Conservation (phyloP, 1,140 invertebrate genomes). For the Trissolcus basalis region DNA sequence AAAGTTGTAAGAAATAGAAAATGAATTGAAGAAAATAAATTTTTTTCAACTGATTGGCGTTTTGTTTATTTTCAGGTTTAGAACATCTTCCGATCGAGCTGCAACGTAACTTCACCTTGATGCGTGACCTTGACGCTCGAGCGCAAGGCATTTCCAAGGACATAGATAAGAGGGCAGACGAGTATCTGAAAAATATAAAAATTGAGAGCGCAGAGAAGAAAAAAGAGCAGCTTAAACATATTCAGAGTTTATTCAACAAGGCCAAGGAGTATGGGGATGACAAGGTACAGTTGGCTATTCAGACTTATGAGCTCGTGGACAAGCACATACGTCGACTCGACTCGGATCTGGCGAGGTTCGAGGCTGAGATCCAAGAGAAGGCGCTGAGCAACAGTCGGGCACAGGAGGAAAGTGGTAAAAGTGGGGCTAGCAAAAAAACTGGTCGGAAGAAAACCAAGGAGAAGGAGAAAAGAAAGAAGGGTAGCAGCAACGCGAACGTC, state of each 20-base stretch:
- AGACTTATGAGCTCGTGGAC: conserved; percentile 99
- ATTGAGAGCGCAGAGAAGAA: conserved; percentile 83
- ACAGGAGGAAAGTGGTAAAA: conserved; percentile 77
- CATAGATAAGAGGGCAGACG: conserved; percentile 91
- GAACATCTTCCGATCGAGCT: conserved; percentile 95
- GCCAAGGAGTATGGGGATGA: conserved; percentile 96
- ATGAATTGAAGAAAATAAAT: no score
- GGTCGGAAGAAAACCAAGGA: conserved; percentile 84
- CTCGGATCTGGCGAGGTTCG: conserved; percentile 96
- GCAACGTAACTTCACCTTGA: conserved; percentile 95
- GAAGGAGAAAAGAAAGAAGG: conserved; percentile 78
- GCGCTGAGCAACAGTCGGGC: conserved; percentile 82
- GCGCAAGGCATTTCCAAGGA: conserved; percentile 93
- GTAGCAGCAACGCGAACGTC: conserved; percentile 73
- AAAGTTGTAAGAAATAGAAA: no score
- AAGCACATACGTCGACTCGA: conserved; percentile 97
- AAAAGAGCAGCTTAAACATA: conserved; percentile 88
- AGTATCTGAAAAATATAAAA: conserved; percentile 84
- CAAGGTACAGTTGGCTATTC: conserved; percentile 97
- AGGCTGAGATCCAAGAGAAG: conserved; percentile 97
- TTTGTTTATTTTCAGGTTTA: conserved; percentile 84
- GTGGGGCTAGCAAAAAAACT: conserved; percentile 79
- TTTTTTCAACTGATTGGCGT: no score
- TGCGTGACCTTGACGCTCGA: conserved; percentile 94
- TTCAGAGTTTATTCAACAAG: conserved; percentile 91